Evolutionary conservation across 1,140 invertebrate species (phyloP).

Genomic region (Papilio helenus): DNA sequence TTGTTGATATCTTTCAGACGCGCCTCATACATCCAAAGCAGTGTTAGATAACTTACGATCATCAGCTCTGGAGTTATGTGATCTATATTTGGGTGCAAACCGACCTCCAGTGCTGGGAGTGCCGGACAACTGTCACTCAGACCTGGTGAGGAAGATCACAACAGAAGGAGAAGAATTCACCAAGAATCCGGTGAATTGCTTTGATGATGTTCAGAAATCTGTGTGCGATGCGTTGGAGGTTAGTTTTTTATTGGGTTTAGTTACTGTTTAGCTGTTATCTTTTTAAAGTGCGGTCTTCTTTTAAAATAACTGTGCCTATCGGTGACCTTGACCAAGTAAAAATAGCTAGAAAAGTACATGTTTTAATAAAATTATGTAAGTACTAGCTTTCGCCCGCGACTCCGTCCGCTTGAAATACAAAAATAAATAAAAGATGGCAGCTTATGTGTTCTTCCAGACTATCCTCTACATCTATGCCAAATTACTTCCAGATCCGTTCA

Average conservation of each 20-base stretch:
- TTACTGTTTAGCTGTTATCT: no score
- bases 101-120: constrained; percentile 58
- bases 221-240: constrained; percentile 88
- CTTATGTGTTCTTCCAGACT: no score
- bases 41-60: constrained; percentile 71
- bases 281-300: no score
- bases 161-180: constrained; percentile 73
- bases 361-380: no score
- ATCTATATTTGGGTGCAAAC: constrained; percentile 63
- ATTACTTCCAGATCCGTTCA: no score
- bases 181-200: constrained; percentile 87
- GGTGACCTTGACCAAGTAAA: neutral
- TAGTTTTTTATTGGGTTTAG: constrained; percentile 28
- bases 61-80: constrained; percentile 72
- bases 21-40: constrained; percentile 65
- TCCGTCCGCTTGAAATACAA: no score
- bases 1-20: constrained; percentile 52
- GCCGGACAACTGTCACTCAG: constrained; percentile 62
- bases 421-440: no score
- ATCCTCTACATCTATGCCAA: no score
- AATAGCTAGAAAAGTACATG: neutral
- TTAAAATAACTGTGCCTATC: neutral
- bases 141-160: constrained; percentile 72
- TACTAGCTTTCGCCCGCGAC: no score
- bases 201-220: constrained; percentile 91